Evolutionary conservation across 2,797 vertebrate genomes (phyloP).

Genomic region (Luscinia luscinia): DNA sequence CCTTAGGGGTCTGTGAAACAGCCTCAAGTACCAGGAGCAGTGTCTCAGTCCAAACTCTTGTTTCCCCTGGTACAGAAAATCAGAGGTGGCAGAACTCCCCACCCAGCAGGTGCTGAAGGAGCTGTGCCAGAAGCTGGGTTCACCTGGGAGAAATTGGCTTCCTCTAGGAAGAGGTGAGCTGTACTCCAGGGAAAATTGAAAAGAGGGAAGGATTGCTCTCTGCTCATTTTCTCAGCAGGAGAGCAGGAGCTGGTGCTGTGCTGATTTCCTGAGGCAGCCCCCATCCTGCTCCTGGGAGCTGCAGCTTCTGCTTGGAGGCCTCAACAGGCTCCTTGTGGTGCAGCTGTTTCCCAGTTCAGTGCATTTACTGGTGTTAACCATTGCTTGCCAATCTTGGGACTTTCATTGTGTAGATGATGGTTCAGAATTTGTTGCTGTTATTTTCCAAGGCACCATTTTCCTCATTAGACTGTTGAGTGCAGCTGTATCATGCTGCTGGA

Average conservation of each 20-base stretch:
- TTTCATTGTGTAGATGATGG: background rate
- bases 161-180: background rate
- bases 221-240: background rate
- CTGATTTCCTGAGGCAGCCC: background rate
- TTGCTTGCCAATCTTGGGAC: background rate
- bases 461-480: background rate
- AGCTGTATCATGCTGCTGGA: accelerated
- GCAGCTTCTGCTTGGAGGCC: background rate
- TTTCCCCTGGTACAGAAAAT: background rate
- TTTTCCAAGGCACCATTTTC: background rate
- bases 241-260: background rate
- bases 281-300: accelerated
- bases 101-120: background rate
- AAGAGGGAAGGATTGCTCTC: background rate
- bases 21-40: background rate
- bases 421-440: background rate
- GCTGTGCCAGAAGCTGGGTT: background rate
- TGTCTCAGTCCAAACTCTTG: background rate
- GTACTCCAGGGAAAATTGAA: background rate
- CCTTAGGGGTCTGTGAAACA: background rate
- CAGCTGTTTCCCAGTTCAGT: no score
- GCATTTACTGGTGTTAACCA: background rate
- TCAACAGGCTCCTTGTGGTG: accelerated
- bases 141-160: background rate
- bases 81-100: background rate